A percentile compares a stretch with the other conserved stretches of the same genome.
phyloP scores from a whole-genome alignment of 1,140 invertebrate genomes.

The Laodelphax striatellus region DNA sequence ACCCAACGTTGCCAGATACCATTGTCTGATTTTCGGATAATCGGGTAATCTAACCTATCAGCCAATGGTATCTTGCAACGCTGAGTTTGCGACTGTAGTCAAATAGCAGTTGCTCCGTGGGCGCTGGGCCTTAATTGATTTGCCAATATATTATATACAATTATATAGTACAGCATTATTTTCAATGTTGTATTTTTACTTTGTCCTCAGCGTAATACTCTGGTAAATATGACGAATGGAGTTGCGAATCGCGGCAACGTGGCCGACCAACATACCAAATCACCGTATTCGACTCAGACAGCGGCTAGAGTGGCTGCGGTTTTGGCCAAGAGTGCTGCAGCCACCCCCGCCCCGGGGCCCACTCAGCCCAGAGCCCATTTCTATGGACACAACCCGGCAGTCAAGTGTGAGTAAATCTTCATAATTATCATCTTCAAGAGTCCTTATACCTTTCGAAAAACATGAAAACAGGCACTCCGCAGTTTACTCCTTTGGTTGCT shows the following conservation, averaged over 20 bases:
- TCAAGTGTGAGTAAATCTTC: slow-evolving; percentile 49
- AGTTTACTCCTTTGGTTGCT: neutral
- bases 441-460: no score
- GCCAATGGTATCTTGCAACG: no score
- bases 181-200: slow-evolving; percentile 2
- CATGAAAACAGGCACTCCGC: no score
- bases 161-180: neutral
- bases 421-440: slow-evolving; percentile 1
- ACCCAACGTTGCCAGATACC: no score
- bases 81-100: no score
- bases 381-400: slow-evolving; percentile 75
- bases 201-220: slow-evolving; percentile 31
- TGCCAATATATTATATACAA: no score
- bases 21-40: no score
- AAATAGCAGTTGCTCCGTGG: no score
- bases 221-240: slow-evolving; percentile 38
- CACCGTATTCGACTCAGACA: slow-evolving; percentile 14
- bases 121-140: no score
- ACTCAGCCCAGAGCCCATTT: slow-evolving; percentile 34
- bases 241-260: slow-evolving; percentile 17
- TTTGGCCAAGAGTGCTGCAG: slow-evolving; percentile 30
- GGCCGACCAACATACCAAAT: neutral
- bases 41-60: no score
- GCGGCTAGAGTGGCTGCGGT: slow-evolving; percentile 37
- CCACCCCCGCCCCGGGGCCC: slow-evolving; percentile 26